Percentiles rank a stretch among this genome's conserved stretches.
Conservation (phyloP, 2,797 vertebrate species). For the Onychomys arenicola region DNA sequence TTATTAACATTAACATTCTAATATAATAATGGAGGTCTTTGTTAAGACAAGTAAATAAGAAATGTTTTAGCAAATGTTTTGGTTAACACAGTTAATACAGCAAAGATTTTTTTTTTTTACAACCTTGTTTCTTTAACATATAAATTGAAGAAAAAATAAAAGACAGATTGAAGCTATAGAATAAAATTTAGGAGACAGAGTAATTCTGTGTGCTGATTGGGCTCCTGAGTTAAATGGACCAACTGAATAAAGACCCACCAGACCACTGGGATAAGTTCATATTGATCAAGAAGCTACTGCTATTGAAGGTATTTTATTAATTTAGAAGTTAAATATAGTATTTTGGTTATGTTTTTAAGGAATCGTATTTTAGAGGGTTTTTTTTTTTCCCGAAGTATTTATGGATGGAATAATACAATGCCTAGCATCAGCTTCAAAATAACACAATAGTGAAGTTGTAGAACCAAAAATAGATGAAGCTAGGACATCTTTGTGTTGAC, state of each 20-base stretch:
- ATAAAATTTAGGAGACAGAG: not conserved
- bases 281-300: not conserved
- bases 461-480: not conserved
- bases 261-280: not conserved
- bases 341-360: not conserved
- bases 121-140: not conserved
- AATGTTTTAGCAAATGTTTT: constrained; percentile 41
- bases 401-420: not conserved
- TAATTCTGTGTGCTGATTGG: not conserved
- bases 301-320: not conserved
- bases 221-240: not conserved
- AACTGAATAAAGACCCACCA: not conserved
- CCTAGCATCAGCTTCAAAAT: not conserved
- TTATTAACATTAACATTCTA: not conserved
- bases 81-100: not conserved
- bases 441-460: not conserved
- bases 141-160: not conserved
- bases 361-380: not conserved
- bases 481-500: not conserved
- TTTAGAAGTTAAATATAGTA: not conserved
- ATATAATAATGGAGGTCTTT: constrained; percentile 22
- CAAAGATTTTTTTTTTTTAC: not conserved
- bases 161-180: not conserved
- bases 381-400: not conserved
- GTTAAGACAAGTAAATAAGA: not conserved